phyloP scores from a whole-genome alignment of 2,797 vertebrate genomes.

The Sebastiscus tertius region DNA sequence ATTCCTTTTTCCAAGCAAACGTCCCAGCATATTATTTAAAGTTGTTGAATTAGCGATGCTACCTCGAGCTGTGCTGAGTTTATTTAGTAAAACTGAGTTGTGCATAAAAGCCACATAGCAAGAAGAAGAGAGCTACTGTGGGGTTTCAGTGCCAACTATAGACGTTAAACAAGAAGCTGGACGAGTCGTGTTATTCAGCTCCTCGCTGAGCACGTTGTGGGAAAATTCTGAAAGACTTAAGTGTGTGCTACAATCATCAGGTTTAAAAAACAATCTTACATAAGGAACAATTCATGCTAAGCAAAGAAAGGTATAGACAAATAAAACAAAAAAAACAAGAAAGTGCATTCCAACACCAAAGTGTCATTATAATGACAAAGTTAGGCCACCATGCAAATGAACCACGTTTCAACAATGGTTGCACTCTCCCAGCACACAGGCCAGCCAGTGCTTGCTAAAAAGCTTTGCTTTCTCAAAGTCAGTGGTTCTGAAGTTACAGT shows the following conservation, averaged over 20 bases:
- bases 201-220: constrained; percentile 8
- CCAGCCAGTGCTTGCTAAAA: constrained; percentile 64
- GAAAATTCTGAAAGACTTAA: constrained; percentile 36
- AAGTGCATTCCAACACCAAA: constrained; percentile 75
- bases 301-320: constrained; percentile 58
- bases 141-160: constrained; percentile 22
- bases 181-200: constrained; percentile 13
- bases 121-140: constrained; percentile 36
- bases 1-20: constrained; percentile 16
- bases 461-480: constrained; percentile 41
- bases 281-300: constrained; percentile 72
- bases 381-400: constrained; percentile 68
- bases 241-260: constrained; percentile 66
- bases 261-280: constrained; percentile 56
- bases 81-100: constrained; percentile 31
- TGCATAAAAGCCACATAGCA: constrained; percentile 50
- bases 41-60: constrained; percentile 47
- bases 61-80: constrained; percentile 52
- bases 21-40: constrained; percentile 25
- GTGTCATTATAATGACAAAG: constrained; percentile 52
- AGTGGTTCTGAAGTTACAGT: constrained; percentile 42
- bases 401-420: constrained; percentile 51
- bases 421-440: constrained; percentile 59
- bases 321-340: constrained; percentile 45
- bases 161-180: constrained; percentile 18